Evolutionary conservation across 2,113 vertebrate genomes (phyloP).

Genomic region (Sprattus sprattus): DNA sequence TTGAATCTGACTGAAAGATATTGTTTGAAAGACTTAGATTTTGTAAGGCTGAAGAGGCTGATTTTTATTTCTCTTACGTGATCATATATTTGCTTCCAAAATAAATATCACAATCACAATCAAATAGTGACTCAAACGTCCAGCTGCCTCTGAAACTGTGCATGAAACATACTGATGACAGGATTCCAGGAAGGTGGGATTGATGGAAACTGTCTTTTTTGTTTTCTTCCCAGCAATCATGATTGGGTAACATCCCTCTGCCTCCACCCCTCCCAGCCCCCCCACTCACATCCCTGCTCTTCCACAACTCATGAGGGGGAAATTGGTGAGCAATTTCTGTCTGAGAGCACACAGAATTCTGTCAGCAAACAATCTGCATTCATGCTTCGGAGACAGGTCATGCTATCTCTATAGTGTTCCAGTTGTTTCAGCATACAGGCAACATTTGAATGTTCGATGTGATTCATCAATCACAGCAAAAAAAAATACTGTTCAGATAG

Average conservation of each 20-base stretch:
- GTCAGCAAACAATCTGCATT: not conserved
- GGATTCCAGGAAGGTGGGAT: slow-evolving; percentile 12
- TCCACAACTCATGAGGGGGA: not conserved
- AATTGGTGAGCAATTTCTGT: not conserved
- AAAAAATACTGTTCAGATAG: too few species aligned
- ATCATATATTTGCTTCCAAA: not conserved
- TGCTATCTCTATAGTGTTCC: not conserved
- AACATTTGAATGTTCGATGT: not conserved
- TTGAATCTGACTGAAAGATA: not conserved
- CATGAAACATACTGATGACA: not conserved
- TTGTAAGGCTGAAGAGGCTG: too few species aligned
- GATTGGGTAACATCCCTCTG: not conserved
- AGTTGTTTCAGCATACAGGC: not conserved
- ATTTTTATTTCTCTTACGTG: not conserved
- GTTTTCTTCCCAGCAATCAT: not conserved
- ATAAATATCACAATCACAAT: not conserved
- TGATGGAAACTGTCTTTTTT: slow-evolving; percentile 3
- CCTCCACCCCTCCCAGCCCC: not conserved
- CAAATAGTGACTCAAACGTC: not conserved
- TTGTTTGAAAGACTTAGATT: not conserved
- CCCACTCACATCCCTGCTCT: not conserved
- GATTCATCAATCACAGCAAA: not conserved
- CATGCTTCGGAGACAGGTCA: not conserved
- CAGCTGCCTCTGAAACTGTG: not conserved
- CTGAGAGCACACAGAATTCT: not conserved